These are phyloP conservation scores for Struthidea cinerea DNA, from an alignment of 2,113 vertebrate species.

Conservation along the genomic window DNA sequence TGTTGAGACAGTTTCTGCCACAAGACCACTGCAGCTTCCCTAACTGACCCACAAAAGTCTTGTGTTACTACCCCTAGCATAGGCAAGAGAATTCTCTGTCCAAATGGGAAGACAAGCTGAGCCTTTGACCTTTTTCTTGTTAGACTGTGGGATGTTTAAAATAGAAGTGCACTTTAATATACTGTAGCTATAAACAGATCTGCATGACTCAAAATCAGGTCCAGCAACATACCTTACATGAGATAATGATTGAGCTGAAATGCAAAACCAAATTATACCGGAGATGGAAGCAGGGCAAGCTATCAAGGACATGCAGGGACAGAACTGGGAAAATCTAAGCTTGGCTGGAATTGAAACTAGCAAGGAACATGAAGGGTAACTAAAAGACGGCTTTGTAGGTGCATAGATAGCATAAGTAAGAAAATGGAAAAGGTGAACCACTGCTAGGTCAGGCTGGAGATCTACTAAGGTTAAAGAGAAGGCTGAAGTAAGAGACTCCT, in stretches of 20 bases:
- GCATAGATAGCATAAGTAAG: background rate
- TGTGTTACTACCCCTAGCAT: background rate
- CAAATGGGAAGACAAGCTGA: background rate
- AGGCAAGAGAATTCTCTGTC: background rate
- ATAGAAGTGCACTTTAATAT: background rate
- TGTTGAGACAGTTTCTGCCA: background rate
- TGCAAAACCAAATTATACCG: background rate
- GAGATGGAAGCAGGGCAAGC: background rate
- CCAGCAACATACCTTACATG: background rate
- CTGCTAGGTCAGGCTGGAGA: background rate
- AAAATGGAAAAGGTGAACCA: background rate
- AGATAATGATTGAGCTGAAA: background rate
- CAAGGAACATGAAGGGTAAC: background rate
- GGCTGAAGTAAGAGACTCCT: background rate
- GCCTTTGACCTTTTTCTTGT: background rate
- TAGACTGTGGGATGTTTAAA: background rate
- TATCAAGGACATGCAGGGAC: background rate
- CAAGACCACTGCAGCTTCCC: background rate
- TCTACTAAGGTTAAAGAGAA: background rate
- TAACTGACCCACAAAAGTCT: background rate
- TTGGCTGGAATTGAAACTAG: background rate
- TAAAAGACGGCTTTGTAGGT: background rate
- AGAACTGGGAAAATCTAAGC: background rate
- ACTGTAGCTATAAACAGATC: background rate
- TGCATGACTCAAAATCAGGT: background rate